Evolutionary conservation across 2,888 invertebrate genomes (phyloP).

Genomic region (Agrotis clavis): DNA sequence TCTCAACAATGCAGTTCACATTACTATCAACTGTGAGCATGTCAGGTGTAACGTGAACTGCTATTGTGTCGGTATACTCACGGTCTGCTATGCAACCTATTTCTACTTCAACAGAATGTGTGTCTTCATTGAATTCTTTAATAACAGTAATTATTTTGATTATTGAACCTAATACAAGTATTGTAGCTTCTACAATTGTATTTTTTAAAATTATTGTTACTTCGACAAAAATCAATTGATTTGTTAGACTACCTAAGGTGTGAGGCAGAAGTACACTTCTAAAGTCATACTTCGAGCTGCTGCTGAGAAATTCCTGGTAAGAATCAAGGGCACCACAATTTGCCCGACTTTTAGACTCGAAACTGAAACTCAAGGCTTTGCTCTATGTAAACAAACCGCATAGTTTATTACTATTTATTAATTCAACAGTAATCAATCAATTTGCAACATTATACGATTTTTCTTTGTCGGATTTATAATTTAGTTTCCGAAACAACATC

Average conservation of each 20-base stretch:
- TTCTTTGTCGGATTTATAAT: neutral
- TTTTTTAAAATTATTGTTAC: too few species aligned
- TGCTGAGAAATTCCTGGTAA: neutral
- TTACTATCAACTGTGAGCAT: slow-evolving; percentile 25
- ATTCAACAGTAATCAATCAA: slow-evolving; percentile 3
- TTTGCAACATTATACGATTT: neutral
- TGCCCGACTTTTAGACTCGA: too few species aligned
- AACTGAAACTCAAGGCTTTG: too few species aligned
- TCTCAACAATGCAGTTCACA: slow-evolving; percentile 53
- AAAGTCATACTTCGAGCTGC: too few species aligned
- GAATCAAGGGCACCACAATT: too few species aligned
- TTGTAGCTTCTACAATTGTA: too few species aligned
- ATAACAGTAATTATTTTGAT: slow-evolving; percentile 22
- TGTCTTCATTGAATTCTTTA: slow-evolving; percentile 19
- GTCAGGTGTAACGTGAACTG: slow-evolving; percentile 13
- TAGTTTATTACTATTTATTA: slow-evolving; percentile 4
- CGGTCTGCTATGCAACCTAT: slow-evolving; percentile 39
- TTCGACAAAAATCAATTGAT: neutral
- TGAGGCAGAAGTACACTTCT: neutral
- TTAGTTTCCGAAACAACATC: slow-evolving; percentile 12
- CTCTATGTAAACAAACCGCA: too few species aligned
- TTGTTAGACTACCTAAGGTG: neutral
- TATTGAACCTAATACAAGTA: too few species aligned
- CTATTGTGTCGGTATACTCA: slow-evolving; percentile 52
- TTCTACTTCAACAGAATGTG: slow-evolving; percentile 31